Base-by-base conservation (phyloP, 2,888 invertebrate genomes). In the Xanthia togata region DNA sequence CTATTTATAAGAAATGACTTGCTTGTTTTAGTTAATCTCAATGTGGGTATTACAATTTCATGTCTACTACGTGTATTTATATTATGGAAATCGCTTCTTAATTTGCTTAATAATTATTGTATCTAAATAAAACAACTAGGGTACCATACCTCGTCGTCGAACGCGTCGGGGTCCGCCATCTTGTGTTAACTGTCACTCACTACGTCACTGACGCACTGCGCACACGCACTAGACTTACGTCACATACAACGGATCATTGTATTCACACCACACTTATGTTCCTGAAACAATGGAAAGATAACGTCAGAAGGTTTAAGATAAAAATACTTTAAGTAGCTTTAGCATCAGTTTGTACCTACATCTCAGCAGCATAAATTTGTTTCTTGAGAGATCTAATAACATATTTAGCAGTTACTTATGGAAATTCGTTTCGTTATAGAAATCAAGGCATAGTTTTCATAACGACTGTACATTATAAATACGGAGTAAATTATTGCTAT, bases 151-250 rank as follows among this genome's bases (percentile, higher is more conserved):
- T 96, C 96, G 91, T 96, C 96, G 82, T 96, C 96, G 81, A 96
- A 96, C 26, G 96, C 96, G 84, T 96, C 96, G 17, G 96, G 96
- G 83, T 96, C 96, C 67, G 96, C 96, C 96, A 96, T 96, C 80
- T 90, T 94, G 89, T 82, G 82, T 68, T 89, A 72, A 70, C 73
- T 78, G 70, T 82, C 65, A 82, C 86, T 63, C 73, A 78, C 65
- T 76, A 78, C 80, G 79, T 76, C 76, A 78, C 71, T 75, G 62
- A 62, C 38, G 64, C 71, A 63, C 69, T 71, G 73, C 73, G 70
- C 78, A 73, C 82, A 73, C 85, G 72, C 85, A 87, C 81, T 59
- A 41, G 47, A 60, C 76, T 59, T 59, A 76, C 76, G 86, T 86
- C 86, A 86, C 87, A 78, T 80, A 68, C 14, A 75, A 70, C 55